Evolutionary conservation across 2,797 vertebrate species (phyloP), one percentile per base, ranked within the genome.

Genomic region (Hippopotamyrus pictus): DNA sequence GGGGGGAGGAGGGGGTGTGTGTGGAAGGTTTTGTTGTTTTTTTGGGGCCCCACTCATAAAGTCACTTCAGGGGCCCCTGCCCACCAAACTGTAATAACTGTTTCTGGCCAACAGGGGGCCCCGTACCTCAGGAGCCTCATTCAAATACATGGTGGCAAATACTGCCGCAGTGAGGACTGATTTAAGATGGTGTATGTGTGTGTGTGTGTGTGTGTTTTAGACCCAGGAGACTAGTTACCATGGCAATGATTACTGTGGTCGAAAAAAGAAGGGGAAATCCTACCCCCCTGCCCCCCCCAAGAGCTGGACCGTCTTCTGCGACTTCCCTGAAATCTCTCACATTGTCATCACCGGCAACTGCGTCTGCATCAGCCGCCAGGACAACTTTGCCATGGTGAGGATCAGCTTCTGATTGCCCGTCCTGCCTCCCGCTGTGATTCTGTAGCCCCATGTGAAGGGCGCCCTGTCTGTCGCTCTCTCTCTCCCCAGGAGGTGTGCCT

Each of bases 251-350:
- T 91, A 89, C 90, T 89, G 92, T 88, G 91, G 0, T 17, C 92
- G 92, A 5, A 90, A 90, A 9, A 91, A 51, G 90, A 93, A 89
- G 88, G 51, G 46, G 0, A 95, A 94, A 3, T n/a, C 89, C 46
- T 0, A 4, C 12, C 1, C 89, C 5, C 90, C 91, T 0, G 90
- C 93, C 14, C 57, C 53, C 0, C n/a, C 5, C 1, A 93, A 95
- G 0, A 87, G 89, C 0, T 98, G 97, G 97, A 90, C 12, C 1
- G 69, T 59, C 29, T 98, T 99, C 95, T 98, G 97, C 0, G 97
- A 99, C 93, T 99, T 99, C 91, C 96, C 95, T 76, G 97, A 97
- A 84, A 97, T 99, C 92, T 98, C 97, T 1, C 98, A 98, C 86
- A 92, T 99, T 2, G 95, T 96, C 91, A 89, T 98, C 91, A 95